Evolutionary conservation across 2,797 vertebrate species (phyloP), one percentile per base, ranked within the genome.

Genomic region (Catostomus latipinnis): DNA sequence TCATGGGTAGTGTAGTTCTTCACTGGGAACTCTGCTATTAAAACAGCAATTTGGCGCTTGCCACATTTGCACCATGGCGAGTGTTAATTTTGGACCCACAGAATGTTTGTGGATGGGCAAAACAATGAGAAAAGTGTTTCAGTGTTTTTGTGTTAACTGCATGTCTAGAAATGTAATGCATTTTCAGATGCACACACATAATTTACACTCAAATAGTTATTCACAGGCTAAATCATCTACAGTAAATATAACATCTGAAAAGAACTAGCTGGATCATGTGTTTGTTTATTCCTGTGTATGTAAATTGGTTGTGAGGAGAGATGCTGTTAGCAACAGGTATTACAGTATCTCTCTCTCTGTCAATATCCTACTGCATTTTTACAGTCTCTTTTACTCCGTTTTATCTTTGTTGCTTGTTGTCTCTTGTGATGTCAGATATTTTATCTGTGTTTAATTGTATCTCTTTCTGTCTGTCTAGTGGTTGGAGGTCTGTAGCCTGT

Each of bases 281-380:
- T 61, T 69, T 14, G 14, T 62, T 63, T 45, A 43, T 16, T 58
- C 61, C n/a, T 16, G 53, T 14, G 6, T 67, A 13, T 79, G 43
- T 43, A 80, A 85, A 85, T 74, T 76, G 74, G 63, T 52, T 74
- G 82, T 71, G 83, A 75, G 58, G 84, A 88, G 74, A 87, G 87
- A 88, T 88, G 71, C 83, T 88, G 87, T 88, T 87, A 88, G 74
- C 80, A 60, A 65, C 81, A 78, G 63, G 81, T 80, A 85, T 86
- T 86, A 85, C 77, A 68, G 83, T 67, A 74, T 80, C 81, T 82
- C 76, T 58, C 22, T 76, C 56, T 63, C 34, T 34, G 34, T 57
- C 11, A 65, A 43, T 1, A 46, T 65, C 50, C 12, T 62, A 62
- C 43, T 73, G 60, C 49, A 52, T 34, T 68, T 81, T 70, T 54